A percentile compares a stretch with the other conserved stretches of the same genome.
Conservation (phyloP, 2,113 vertebrate genomes). For the Gymnorhina tibicen region DNA sequence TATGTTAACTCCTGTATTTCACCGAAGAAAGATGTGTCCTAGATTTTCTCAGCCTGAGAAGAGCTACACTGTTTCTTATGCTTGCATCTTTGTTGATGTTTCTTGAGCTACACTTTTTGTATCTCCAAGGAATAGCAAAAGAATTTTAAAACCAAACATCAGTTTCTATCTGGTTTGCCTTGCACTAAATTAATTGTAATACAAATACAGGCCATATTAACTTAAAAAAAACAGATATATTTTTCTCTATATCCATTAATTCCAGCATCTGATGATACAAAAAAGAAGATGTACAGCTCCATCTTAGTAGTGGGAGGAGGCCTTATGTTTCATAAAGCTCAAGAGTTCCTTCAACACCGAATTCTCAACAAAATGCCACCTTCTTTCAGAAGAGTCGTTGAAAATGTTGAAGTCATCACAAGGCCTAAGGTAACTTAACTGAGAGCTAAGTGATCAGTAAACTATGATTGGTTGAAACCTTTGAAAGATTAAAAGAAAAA, state of each 20-base stretch:
- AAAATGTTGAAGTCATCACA: conserved; percentile 96
- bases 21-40: not conserved
- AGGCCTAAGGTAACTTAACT: conserved; percentile 85
- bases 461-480: not conserved
- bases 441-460: not conserved
- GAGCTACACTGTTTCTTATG: not conserved
- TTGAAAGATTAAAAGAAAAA: not conserved
- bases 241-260: not conserved
- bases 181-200: not conserved
- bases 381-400: conserved; percentile 92
- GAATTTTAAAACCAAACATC: not conserved
- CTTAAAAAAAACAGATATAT: not conserved
- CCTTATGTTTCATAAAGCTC: conserved; percentile 91
- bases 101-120: not conserved
- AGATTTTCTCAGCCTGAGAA: not conserved
- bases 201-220: not conserved
- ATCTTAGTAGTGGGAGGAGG: conserved; percentile 96
- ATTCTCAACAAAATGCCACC: conserved; percentile 99
- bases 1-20: not conserved
- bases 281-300: conserved; percentile 98
- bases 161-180: not conserved
- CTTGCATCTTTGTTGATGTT: not conserved
- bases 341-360: conserved; percentile 95
- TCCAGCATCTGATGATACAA: conserved; percentile 95
- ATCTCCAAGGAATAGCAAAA: not conserved